Evolutionary conservation across 2,113 vertebrate species (phyloP), one percentile per base, ranked within the genome.

Genomic region (Chaetura pelagica): DNA sequence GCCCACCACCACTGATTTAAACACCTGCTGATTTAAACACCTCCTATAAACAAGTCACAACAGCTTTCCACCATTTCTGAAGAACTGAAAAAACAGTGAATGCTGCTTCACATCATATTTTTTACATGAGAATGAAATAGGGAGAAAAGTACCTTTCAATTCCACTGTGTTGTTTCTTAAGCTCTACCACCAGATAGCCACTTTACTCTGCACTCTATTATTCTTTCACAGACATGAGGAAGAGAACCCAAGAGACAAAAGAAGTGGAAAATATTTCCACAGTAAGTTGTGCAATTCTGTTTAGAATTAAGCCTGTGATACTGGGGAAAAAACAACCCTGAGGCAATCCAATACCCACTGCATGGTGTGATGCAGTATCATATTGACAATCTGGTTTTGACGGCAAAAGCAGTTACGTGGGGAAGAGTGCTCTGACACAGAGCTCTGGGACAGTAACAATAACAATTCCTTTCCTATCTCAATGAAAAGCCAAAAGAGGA

Each of bases 391-490:
- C 30, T 82, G 52, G 1, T 73, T 88, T n/a, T 84, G 38, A 91
- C 26, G 77, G 63, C 49, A 79, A 77, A 88, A 77, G 71, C 64
- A 59, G 51, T 59, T 92, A 34, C 12, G 57, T 77, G 69, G 61
- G 51, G 59, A 87, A 76, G 27, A 89, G 76, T 81, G 75, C 52
- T 73, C 49, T 67, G 78, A 92, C 72, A 29, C 18, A 59, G 73
- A 81, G 67, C 78, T 12, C 80, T 78, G 63, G 79, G 72, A 92
- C 22, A 9, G 5, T 54, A 94, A 90, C 90, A 84, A 66, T 80
- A 96, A 96, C 87, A 89, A 71, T 72, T 77, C 68, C 51, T 83
- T 57, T 92, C 72, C 64, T 94, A 80, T 85, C 81, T 88, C 88
- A 54, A 35, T 72, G 72, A 83, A 93, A 73, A 96, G 32, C 14